Percentiles rank a stretch among this genome's conserved stretches.
Conservation (phyloP, 2,797 vertebrate species). For the Megaceryle alcyon region DNA sequence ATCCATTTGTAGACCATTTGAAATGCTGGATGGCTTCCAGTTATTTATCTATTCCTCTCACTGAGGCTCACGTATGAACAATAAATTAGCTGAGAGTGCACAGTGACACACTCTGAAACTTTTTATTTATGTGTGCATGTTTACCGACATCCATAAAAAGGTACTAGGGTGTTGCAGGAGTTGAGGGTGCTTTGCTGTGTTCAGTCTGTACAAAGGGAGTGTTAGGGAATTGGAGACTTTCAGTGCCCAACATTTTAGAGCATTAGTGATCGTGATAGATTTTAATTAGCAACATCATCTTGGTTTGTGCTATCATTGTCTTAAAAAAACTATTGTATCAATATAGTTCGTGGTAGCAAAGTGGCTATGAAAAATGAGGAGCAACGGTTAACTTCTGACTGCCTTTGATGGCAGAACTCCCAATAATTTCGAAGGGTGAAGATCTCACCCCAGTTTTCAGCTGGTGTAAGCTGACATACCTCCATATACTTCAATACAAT, state of each 20-base stretch:
- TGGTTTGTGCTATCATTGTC: neutral
- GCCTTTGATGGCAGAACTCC: conserved; percentile 27
- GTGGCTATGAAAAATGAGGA: conserved; percentile 5
- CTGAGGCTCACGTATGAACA: neutral
- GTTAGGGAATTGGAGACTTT: neutral
- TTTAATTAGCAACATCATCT: conserved; percentile 13
- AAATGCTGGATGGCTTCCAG: conserved; percentile 12
- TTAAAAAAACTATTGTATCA: neutral
- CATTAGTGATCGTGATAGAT: neutral
- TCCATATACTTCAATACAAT: conserved; percentile 47
- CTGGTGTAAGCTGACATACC: conserved; percentile 32
- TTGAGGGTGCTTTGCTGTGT: neutral
- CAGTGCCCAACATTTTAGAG: neutral
- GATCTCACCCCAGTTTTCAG: conserved; percentile 35
- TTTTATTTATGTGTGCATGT: neutral
- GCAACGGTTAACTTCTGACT: conserved; percentile 44
- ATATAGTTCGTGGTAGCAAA: neutral
- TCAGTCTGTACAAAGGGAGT: neutral
- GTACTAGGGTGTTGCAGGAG: neutral
- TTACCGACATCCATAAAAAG: conserved; percentile 2
- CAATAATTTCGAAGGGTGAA: conserved; percentile 11
- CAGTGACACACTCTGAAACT: neutral
- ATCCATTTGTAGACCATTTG: neutral
- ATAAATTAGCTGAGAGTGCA: conserved; percentile 33
- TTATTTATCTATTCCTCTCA: neutral